Evolutionary conservation across 2,888 invertebrate genomes (phyloP).

Genomic region (Boloria selene): DNA sequence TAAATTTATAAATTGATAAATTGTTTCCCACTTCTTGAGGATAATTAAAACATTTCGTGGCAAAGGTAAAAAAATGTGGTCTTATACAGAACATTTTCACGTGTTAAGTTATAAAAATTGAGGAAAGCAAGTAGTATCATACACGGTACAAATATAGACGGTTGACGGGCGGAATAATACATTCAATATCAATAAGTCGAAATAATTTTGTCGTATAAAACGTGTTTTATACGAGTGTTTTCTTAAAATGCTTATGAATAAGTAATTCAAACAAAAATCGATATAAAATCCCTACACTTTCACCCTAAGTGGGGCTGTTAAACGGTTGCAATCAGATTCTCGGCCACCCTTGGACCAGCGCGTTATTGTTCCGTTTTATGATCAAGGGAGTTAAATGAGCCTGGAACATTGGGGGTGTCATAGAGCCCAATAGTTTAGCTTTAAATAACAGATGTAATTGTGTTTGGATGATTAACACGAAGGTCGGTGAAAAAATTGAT

Average conservation of each 20-base stretch:
- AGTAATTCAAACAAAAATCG: slow-evolving; percentile 32
- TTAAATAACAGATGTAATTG: slow-evolving; percentile 74
- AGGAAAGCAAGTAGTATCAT: no score
- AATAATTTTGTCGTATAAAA: slow-evolving; percentile 5
- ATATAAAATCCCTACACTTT: slow-evolving; percentile 38
- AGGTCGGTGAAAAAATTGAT: slow-evolving; percentile 28
- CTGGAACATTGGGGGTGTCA: slow-evolving; percentile 46
- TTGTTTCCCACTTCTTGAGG: no score
- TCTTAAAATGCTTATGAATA: slow-evolving; percentile 22
- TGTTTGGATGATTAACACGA: slow-evolving; percentile 61
- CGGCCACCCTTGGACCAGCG: slow-evolving; percentile 48
- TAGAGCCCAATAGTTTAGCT: slow-evolving; percentile 52
- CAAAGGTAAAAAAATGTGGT: no score
- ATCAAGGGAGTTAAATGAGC: slow-evolving; percentile 54
- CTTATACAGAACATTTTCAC: no score
- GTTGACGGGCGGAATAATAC: no score
- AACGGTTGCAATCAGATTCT: slow-evolving; percentile 51
- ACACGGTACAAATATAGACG: no score
- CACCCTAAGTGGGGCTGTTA: slow-evolving; percentile 41
- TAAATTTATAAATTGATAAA: no score
- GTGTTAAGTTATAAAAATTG: no score
- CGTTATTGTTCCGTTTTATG: slow-evolving; percentile 51
- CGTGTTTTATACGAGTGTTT: no score
- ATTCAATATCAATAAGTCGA: background rate
- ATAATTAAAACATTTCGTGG: no score